Evolutionary conservation across 2,113 vertebrate genomes (phyloP), one percentile per base, ranked within the genome.

Genomic region (Ictidomys tridecemlineatus): DNA sequence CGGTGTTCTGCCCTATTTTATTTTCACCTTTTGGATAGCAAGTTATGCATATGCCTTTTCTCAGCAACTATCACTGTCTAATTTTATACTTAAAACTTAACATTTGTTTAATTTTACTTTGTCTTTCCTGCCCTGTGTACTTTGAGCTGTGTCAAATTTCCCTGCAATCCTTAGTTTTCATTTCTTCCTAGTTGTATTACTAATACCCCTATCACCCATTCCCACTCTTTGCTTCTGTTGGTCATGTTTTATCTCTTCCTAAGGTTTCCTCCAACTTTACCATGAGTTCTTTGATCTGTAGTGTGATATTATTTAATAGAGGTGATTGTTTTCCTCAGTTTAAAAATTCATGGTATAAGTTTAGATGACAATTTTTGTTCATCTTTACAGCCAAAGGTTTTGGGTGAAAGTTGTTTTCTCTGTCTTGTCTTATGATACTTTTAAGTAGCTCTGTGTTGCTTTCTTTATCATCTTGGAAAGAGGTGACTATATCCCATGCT

Each of bases 401-500:
- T 79, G 77, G 32, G 45, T 32, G 9, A 76, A 58, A 39, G 22
- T 56, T 51, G 48, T 51, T 85, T 45, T 48, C 7, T 79, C 20
- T 77, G 6, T 69, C 89, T 76, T 26, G 39, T 58, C 24, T 84
- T 51, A 22, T 10, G 8, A 18, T 42, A 48, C 7, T 9, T 67
- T 72, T 48, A n/a, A 22, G 16, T 63, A 51, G 22, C 39, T 34
- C 5, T 24, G 0, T 45, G 73, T 73, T 79, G 18, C 37, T 93
- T 95, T 77, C 61, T 70, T 82, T 32, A 34, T 85, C 11, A 42
- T 51, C 2, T 69, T 90, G 56, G 89, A 91, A 84, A 84, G 48
- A 88, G 16, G 63, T 39, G 30, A 82, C 5, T 30, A 22, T 73
- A 84, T 94, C n/a, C 70, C 30, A 56, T 20, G 63, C 8, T 42